Evolutionary conservation across 30 jellyfish, hydroid and myxozoan species (phyloP), one percentile per base, ranked within the genome.

Genomic region (Haliclystus octoradiatus): DNA sequence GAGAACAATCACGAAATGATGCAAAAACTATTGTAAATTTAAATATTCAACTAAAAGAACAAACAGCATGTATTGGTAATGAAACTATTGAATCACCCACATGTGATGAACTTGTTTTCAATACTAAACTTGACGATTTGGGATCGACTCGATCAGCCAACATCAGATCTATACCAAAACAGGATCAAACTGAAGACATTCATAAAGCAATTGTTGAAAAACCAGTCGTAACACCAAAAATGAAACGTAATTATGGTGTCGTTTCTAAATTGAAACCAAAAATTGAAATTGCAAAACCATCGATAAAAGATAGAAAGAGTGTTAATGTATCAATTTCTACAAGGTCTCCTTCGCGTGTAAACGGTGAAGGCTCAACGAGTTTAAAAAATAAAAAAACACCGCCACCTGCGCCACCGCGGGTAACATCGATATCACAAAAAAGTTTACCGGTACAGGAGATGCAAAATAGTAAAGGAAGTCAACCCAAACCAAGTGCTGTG

Each of bases 371-470:
- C n/a, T 40, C 57, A 5, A 9, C 57, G 19, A 5, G 14, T 5
- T 40, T 40, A 40, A 63, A 79, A 33, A 73, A 34, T 51, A 85
- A 78, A 46, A 76, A 72, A 49, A 65, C 76, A 0, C 94, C 94
- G 31, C 95, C 98, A 0, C 98, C 98, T 22, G 94, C 98, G 5
- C 98, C 98, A 3, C 98, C 98, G 7, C 84, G 98, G 31, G 81
- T 73, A 2, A 72, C 94, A 0, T 82, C 94, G 1, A 82, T 82
- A 2, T 63, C 94, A 5, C 62, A 83, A 0, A 73, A 66, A 66
- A 82, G 94, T 46, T 83, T 66, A 1, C 94, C 88, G 1, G 92
- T 79, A 1, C 40, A 40, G 19, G 57, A 40, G 19, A 40, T 40
- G 57, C 57, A 9, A 19, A 5, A 9, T 40, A 19, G 57, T 5